Conservation (phyloP, 2,888 invertebrate genomes). For the Oscheius sp. region DNA sequence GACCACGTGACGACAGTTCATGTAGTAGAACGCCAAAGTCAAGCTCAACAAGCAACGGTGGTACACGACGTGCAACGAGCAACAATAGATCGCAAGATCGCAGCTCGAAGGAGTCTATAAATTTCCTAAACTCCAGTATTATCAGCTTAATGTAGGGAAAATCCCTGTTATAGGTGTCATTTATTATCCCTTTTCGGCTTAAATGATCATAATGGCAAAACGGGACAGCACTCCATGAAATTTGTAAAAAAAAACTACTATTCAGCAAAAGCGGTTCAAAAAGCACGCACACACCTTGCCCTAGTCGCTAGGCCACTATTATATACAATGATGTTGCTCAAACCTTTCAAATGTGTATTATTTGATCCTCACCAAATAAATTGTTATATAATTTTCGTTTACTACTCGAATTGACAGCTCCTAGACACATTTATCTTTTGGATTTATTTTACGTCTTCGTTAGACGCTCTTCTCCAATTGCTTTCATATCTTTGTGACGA, state of each 20-base stretch:
- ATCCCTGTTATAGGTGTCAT: conserved; percentile 17
- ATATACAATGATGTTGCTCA: conserved; percentile 20
- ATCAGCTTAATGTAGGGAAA: background rate
- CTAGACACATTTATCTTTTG: no score
- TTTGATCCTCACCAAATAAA: conserved; percentile 25
- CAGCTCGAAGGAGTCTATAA: conserved; percentile 8
- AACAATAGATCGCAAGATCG: conserved; percentile 13
- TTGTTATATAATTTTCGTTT: no score
- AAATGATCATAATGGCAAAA: conserved; percentile 12
- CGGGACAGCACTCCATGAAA: conserved; percentile 26
- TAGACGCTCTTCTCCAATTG: no score
- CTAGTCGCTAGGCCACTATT: background rate
- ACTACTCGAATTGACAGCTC: no score
- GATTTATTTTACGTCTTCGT: no score
- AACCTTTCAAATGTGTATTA: conserved; percentile 13
- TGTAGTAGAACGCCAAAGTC: no score
- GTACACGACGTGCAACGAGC: conserved; percentile 3
- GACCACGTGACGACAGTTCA: background rate
- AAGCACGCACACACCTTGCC: conserved; percentile 17
- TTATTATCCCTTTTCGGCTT: background rate
- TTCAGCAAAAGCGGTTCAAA: background rate
- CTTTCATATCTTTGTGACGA: no score
- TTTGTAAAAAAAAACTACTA: no score
- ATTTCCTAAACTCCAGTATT: background rate
- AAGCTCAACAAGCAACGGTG: conserved; percentile 6